These are phyloP conservation scores for Clarias gariepinus DNA, from an alignment of 2,113 vertebrate genomes.

Conservation along the genomic window DNA sequence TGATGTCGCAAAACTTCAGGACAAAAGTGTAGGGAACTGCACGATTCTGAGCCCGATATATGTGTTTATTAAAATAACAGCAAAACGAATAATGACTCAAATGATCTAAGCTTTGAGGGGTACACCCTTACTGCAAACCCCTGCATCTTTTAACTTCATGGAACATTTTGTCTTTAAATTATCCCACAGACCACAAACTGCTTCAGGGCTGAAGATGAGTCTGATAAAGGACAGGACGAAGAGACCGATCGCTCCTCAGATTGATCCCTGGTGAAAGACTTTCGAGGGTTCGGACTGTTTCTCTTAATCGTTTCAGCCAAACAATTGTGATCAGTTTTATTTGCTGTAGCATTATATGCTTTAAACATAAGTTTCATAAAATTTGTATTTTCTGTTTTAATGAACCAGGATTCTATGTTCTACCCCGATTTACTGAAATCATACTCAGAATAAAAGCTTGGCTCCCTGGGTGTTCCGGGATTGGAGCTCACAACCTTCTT, in stretches of 20 bases:
- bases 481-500: not conserved
- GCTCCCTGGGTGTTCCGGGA: not conserved
- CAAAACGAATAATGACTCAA: too few species aligned
- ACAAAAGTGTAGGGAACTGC: too few species aligned
- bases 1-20: too few species aligned
- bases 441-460: not conserved
- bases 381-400: not conserved
- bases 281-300: not conserved
- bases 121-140: not conserved
- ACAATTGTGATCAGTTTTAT: not conserved
- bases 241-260: conserved; percentile 4
- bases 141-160: conserved; percentile 24
- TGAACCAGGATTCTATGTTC: not conserved
- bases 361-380: not conserved
- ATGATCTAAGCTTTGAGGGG: too few species aligned
- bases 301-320: not conserved
- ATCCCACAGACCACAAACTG: not conserved
- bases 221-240: conserved; percentile 10
- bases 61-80: too few species aligned
- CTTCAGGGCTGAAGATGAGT: conserved; percentile 9
- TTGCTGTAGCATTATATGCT: not conserved
- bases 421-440: not conserved
- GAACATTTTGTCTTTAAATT: not conserved
- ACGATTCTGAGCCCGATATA: too few species aligned
- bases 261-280: conserved; percentile 14